A percentile compares a stretch with the other conserved stretches of the same genome.
Evolutionary conservation across 2,888 invertebrate genomes (phyloP).

Genomic region (Drosophila seclusa): DNA sequence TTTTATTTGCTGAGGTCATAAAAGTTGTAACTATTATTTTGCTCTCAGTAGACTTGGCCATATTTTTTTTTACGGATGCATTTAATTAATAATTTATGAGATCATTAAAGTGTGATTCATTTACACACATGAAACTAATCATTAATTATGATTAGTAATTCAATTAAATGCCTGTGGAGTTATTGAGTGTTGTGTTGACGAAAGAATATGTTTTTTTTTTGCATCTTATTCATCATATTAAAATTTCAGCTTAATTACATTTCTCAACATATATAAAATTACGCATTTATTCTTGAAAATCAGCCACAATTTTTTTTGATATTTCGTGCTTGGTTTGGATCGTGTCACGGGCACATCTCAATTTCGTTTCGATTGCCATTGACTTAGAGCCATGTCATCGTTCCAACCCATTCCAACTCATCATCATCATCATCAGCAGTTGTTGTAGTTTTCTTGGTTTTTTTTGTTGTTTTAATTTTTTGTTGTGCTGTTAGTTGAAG

Average conservation of each 20-base stretch:
- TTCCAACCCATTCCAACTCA: slow-evolving; percentile 42
- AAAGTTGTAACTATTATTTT: not conserved
- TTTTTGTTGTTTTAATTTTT: slow-evolving; percentile 34
- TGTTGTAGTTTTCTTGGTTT: slow-evolving; percentile 21
- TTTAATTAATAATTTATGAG: not conserved
- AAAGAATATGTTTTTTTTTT: not conserved
- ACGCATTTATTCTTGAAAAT: no score
- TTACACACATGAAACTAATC: not conserved
- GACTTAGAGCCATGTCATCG: slow-evolving; percentile 56
- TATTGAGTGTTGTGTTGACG: not conserved
- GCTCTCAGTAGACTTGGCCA: not conserved
- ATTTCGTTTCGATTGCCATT: slow-evolving; percentile 47
- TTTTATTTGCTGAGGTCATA: not conserved
- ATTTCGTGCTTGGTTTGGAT: not conserved
- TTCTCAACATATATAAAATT: not conserved
- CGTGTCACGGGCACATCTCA: slow-evolving; percentile 49
- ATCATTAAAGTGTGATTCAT: not conserved
- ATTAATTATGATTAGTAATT: no score
- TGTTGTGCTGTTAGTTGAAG: slow-evolving; percentile 63
- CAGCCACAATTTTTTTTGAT: not conserved
- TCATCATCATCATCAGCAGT: slow-evolving; percentile 52
- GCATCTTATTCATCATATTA: rapidly evolving
- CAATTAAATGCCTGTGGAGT: not conserved
- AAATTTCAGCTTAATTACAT: not conserved
- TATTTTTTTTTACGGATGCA: not conserved